A percentile compares a stretch with the other conserved stretches of the same genome.
Conservation (phyloP, 2,113 vertebrate genomes). For the Plecotus auritus region DNA sequence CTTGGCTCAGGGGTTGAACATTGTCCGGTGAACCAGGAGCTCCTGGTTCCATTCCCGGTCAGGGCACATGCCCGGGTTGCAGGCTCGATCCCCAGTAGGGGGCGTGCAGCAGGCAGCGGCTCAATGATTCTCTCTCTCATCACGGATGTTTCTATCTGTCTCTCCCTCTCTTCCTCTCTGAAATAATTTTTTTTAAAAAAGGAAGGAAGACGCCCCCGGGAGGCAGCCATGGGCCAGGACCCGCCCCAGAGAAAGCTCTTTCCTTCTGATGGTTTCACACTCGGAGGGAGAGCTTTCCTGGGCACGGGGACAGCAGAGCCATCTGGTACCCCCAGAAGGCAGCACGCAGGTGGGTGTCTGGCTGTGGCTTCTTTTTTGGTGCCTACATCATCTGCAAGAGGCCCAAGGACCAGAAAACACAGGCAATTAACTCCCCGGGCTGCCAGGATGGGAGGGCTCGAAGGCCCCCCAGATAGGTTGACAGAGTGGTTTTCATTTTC, state of each 20-base stretch:
- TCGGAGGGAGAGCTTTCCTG: background rate
- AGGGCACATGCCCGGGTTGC: too few relatives aligned
- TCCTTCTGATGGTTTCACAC: background rate
- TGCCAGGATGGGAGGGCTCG: background rate
- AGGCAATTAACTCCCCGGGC: conserved; percentile 24
- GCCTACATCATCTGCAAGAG: conserved; percentile 22
- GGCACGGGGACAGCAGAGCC: background rate
- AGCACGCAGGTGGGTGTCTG: background rate
- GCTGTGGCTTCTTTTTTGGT: conserved; percentile 11
- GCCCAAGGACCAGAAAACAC: background rate
- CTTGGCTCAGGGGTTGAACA: too few relatives aligned
- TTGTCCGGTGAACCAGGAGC: too few relatives aligned
- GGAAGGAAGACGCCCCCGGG: background rate
- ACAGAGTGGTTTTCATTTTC: conserved; percentile 58
- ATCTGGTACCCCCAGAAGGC: background rate
- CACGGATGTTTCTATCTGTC: too few relatives aligned
- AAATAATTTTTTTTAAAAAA: too few relatives aligned
- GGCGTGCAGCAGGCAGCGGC: too few relatives aligned
- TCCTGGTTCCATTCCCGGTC: too few relatives aligned
- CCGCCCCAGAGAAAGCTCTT: background rate
- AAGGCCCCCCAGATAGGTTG: background rate
- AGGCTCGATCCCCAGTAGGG: too few relatives aligned
- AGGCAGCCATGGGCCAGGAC: rapidly evolving
- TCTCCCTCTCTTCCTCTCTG: too few relatives aligned
- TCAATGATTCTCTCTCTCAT: too few relatives aligned